Conservation (phyloP, 2,113 vertebrate species). For the Pterocles gutturalis region DNA sequence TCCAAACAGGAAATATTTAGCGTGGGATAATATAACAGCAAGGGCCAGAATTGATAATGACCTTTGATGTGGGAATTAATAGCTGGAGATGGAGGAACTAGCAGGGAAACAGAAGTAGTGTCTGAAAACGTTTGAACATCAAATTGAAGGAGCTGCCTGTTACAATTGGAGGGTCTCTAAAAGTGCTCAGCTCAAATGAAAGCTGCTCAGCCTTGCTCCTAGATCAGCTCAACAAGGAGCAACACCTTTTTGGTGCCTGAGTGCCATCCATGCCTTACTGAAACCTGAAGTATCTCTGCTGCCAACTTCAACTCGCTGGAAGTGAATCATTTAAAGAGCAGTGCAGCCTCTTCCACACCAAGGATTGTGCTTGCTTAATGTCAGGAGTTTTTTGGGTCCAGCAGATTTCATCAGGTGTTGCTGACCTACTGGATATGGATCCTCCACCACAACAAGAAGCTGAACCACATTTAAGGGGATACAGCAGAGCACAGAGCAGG, state of each 20-base stretch:
- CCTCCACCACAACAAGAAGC: not conserved
- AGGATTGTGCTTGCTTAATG: not conserved
- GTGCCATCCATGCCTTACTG: not conserved
- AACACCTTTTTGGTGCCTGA: not conserved
- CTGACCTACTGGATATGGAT: not conserved
- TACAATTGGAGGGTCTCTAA: not conserved
- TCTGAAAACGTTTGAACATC: not conserved
- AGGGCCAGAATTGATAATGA: not conserved
- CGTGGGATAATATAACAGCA: not conserved
- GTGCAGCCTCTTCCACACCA: not conserved
- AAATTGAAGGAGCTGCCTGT: not conserved
- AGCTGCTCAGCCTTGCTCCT: not conserved
- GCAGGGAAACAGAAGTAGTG: not conserved
- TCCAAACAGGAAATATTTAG: not conserved
- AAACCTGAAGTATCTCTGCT: not conserved
- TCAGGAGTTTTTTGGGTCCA: not conserved
- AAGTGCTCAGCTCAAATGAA: not conserved
- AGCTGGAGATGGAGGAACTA: not conserved
- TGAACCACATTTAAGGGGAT: not conserved
- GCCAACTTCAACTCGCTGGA: not conserved
- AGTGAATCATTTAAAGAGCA: not conserved
- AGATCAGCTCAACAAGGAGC: not conserved
- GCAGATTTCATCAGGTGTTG: not conserved
- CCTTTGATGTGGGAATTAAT: not conserved
- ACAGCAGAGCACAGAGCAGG: not conserved